A percentile compares a stretch with the other conserved stretches of the same genome.
Conservation (phyloP, 1,140 invertebrate genomes). For the Asbolus verrucosus region DNA sequence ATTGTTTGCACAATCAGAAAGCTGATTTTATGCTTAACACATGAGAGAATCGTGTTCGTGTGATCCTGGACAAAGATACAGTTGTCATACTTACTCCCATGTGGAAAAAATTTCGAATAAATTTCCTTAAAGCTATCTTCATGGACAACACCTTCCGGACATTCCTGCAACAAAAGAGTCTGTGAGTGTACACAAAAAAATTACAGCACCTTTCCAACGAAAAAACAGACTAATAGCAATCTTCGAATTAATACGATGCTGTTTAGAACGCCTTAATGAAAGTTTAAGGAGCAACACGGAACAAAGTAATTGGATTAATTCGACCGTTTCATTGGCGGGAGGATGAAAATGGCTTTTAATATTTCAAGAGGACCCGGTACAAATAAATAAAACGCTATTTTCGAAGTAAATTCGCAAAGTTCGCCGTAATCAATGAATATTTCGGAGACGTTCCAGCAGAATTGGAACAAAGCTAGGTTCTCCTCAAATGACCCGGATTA, state of each 20-base stretch:
- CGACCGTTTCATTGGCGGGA: constrained; percentile 1
- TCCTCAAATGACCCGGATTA: constrained; percentile 1
- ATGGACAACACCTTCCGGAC: constrained; percentile 95
- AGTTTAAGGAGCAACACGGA: constrained; percentile 3
- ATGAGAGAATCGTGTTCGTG: too few species aligned
- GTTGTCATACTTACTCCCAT: constrained; percentile 89
- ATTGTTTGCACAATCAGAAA: too few species aligned
- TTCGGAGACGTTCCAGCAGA: constrained; percentile 9
- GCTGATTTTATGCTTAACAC: too few species aligned
- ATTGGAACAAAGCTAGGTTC: constrained; percentile 17
- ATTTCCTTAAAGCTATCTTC: constrained; percentile 98
- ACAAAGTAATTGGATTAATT: constrained; percentile 32
- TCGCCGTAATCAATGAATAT: constrained; percentile 27
- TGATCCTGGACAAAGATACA: too few species aligned
- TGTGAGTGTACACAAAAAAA: too few species aligned
- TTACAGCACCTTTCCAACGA: not conserved
- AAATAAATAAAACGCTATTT: constrained; percentile 22
- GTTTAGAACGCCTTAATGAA: constrained; percentile 4
- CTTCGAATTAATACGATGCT: constrained; percentile 18
- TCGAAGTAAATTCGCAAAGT: constrained; percentile 24
- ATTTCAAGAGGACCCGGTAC: constrained; percentile 4
- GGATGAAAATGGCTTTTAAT: constrained; percentile 27
- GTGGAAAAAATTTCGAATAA: constrained; percentile 98
- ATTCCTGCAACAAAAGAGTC: constrained; percentile 90
- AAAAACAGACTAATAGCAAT: constrained; percentile 18